phyloP scores from a whole-genome alignment of 1,140 invertebrate genomes.

The Nixonia krombeini region DNA sequence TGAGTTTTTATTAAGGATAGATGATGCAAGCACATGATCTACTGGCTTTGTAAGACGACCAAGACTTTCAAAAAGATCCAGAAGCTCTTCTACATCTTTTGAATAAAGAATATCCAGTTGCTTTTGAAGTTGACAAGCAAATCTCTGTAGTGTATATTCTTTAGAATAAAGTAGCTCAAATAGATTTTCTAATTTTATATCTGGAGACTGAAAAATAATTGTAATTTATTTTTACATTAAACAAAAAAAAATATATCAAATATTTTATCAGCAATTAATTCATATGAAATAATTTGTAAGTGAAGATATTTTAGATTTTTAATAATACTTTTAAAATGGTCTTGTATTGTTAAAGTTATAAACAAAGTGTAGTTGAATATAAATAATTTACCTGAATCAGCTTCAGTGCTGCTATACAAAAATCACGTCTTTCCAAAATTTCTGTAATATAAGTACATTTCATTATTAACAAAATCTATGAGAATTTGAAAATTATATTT shows the following conservation, averaged over 20 bases:
- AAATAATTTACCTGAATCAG: constrained; percentile 74
- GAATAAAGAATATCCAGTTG: constrained; percentile 72
- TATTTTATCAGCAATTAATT: too few relatives aligned
- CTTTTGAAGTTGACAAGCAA: constrained; percentile 71
- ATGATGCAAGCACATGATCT: constrained; percentile 54
- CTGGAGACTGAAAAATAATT: constrained; percentile 71
- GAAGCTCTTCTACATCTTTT: constrained; percentile 74
- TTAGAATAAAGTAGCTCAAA: constrained; percentile 72
- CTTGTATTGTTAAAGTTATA: too few relatives aligned
- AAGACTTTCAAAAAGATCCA: constrained; percentile 76
- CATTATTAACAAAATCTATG: neutral
- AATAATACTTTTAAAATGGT: too few relatives aligned
- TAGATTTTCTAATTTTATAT: constrained; percentile 76
- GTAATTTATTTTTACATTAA: constrained; percentile 15
- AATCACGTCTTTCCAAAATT: constrained; percentile 70
- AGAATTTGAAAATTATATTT: neutral
- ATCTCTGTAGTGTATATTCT: constrained; percentile 72
- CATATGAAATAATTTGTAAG: too few relatives aligned
- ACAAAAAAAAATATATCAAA: too few relatives aligned
- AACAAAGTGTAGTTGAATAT: too few relatives aligned
- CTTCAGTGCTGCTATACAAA: constrained; percentile 76
- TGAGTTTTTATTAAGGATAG: constrained; percentile 69
- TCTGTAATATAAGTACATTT: constrained; percentile 47
- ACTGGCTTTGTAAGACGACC: constrained; percentile 68
- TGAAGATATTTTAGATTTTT: too few relatives aligned